These are phyloP conservation scores for Camptogramma bilineatum DNA, from an alignment of 2,888 invertebrate genomes.

Conservation along the genomic window DNA sequence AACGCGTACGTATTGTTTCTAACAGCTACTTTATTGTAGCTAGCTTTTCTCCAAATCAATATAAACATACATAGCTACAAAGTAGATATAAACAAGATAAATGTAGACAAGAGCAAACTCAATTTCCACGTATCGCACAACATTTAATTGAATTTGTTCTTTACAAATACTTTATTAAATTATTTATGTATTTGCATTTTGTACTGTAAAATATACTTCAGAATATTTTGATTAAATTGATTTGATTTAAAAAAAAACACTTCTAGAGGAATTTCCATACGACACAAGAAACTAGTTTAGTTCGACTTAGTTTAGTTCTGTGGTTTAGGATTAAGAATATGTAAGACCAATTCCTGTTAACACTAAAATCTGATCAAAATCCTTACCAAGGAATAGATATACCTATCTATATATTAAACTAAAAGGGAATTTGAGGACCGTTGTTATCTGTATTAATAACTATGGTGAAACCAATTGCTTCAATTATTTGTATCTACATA, in stretches of 20 bases:
- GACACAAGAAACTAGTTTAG: no score
- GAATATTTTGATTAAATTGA: no score
- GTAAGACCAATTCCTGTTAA: no score
- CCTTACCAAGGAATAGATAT: no score
- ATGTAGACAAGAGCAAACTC: constrained; percentile 40
- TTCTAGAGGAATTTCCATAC: no score
- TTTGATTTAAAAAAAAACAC: no score
- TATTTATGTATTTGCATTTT: neutral
- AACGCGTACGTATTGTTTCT: no score
- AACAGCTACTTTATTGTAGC: neutral
- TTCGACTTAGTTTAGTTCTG: no score
- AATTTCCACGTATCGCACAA: constrained; percentile 51
- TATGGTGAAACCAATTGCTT: neutral
- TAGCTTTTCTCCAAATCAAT: neutral
- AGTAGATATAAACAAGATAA: constrained; percentile 21
- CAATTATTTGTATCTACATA: constrained; percentile 1
- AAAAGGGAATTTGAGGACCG: no score
- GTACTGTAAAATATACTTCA: neutral
- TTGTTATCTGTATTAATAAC: neutral
- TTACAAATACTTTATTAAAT: constrained; percentile 21
- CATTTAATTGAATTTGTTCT: constrained; percentile 44
- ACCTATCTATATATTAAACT: no score
- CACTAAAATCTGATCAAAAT: no score
- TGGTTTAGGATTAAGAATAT: no score
- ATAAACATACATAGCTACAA: neutral